Evolutionary conservation across 2,888 invertebrate genomes (phyloP).

Genomic region (Mimas tiliae): DNA sequence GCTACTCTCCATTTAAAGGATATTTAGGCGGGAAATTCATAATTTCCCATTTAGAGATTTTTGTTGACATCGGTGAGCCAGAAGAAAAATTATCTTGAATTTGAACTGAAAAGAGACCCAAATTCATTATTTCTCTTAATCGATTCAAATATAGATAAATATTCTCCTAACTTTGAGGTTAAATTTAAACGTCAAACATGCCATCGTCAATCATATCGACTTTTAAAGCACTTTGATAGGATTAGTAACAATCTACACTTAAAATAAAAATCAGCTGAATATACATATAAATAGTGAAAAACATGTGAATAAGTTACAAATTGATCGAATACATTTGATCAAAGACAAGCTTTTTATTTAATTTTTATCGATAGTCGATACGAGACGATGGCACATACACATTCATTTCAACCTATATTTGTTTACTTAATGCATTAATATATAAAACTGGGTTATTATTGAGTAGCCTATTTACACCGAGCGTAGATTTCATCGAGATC

Average conservation of each 20-base stretch:
- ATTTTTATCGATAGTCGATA: slow-evolving; percentile 8
- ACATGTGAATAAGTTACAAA: slow-evolving; percentile 20
- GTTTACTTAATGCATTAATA: slow-evolving; percentile 23
- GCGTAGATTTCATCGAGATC: slow-evolving; percentile 13
- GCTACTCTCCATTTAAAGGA: slow-evolving; percentile 55
- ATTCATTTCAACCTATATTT: slow-evolving; percentile 14
- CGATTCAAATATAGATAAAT: slow-evolving; percentile 1
- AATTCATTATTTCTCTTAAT: neutral
- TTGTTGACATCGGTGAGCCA: slow-evolving; percentile 24
- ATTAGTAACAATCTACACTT: slow-evolving; percentile 19
- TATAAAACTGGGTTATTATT: slow-evolving; percentile 24
- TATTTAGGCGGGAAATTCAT: slow-evolving; percentile 63
- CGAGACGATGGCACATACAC: neutral
- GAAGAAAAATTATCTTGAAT: slow-evolving; percentile 8
- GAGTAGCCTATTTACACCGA: slow-evolving; percentile 13
- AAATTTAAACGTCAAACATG: neutral
- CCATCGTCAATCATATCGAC: slow-evolving; percentile 5
- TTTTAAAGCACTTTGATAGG: slow-evolving; percentile 6
- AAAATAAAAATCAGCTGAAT: slow-evolving; percentile 21
- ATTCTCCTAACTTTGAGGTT: slow-evolving; percentile 18
- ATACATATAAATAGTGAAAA: slow-evolving; percentile 23
- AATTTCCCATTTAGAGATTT: slow-evolving; percentile 59
- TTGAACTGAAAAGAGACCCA: slow-evolving; percentile 10
- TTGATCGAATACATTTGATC: slow-evolving; percentile 23
- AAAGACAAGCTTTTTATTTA: slow-evolving; percentile 21